Evolutionary conservation across 35 echinoderm and acorn worm genomes (phyloP).

Genomic region (Chiridota heheva): DNA sequence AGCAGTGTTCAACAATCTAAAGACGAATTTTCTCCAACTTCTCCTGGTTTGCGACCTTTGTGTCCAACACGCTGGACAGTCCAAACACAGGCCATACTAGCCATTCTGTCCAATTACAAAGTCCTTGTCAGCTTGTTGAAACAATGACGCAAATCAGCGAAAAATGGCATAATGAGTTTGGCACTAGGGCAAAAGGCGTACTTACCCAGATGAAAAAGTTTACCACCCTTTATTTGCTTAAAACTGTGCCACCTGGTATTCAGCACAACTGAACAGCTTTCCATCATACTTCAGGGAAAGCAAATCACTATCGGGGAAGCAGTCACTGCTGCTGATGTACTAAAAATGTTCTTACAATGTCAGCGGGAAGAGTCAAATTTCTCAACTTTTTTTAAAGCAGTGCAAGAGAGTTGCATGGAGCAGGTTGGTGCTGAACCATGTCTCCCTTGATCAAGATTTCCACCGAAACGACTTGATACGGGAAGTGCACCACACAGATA

Average conservation of each 20-base stretch:
- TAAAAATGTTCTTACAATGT: neutral
- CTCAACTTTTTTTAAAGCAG: slow-evolving; percentile 9
- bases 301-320: slow-evolving; percentile 8
- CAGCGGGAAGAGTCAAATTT: neutral
- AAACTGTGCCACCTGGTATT: slow-evolving; percentile 1
- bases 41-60: neutral
- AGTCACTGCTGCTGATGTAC: neutral
- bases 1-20: neutral
- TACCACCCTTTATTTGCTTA: slow-evolving; percentile 7
- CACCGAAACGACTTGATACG: neutral
- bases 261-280: slow-evolving; percentile 7
- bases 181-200: neutral
- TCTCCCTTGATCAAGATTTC: neutral
- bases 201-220: slow-evolving; percentile 8
- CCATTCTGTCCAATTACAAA: slow-evolving; percentile 40
- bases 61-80: slow-evolving; percentile 62
- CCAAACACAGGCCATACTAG: slow-evolving; percentile 19
- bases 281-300: slow-evolving; percentile 1
- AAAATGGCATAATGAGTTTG: slow-evolving; percentile 18
- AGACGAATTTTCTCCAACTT: neutral
- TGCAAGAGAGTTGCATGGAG: neutral
- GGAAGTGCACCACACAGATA: neutral
- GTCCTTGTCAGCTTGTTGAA: neutral
- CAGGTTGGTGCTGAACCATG: neutral
- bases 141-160: slow-evolving; percentile 21